phyloP scores from a whole-genome alignment of 2,113 vertebrate genomes.

The Bufo bufo region DNA sequence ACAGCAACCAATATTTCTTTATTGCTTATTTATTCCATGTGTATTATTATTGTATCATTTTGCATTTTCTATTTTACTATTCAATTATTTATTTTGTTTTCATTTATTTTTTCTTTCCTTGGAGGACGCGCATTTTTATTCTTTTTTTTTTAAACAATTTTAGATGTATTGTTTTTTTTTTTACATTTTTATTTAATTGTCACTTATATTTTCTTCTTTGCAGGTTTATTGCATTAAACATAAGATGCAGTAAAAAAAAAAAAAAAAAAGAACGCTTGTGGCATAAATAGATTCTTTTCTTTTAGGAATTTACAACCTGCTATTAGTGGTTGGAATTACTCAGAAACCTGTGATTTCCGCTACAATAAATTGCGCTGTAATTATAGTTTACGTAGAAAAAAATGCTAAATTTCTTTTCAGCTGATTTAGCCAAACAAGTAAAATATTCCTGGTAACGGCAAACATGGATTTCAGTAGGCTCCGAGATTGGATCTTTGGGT shows the following conservation, averaged over 20 bases:
- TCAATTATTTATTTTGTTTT: too few species aligned
- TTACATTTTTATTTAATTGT: too few species aligned
- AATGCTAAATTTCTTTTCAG: constrained; percentile 10
- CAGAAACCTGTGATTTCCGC: constrained; percentile 28
- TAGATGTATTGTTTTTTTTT: too few species aligned
- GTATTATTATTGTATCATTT: too few species aligned
- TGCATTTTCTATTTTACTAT: too few species aligned
- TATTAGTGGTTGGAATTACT: constrained; percentile 43
- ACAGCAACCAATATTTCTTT: too few species aligned
- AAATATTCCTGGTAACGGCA: neutral
- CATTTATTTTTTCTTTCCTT: too few species aligned
- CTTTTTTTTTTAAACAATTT: neutral
- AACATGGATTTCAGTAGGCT: neutral
- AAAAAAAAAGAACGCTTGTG: constrained; percentile 22
- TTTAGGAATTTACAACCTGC: constrained; percentile 43
- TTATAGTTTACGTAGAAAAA: constrained; percentile 8
- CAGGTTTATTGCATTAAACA: neutral
- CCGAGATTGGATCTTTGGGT: neutral
- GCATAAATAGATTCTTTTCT: constrained; percentile 27
- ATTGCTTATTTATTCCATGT: too few species aligned
- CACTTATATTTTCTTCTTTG: neutral
- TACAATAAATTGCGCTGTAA: constrained; percentile 33
- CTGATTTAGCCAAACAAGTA: neutral
- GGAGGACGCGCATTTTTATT: too few species aligned
- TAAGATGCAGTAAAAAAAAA: neutral